Evolutionary conservation across 1,140 invertebrate genomes (phyloP), one percentile per base, ranked within the genome.

Genomic region (Doryteuthis pealeii): DNA sequence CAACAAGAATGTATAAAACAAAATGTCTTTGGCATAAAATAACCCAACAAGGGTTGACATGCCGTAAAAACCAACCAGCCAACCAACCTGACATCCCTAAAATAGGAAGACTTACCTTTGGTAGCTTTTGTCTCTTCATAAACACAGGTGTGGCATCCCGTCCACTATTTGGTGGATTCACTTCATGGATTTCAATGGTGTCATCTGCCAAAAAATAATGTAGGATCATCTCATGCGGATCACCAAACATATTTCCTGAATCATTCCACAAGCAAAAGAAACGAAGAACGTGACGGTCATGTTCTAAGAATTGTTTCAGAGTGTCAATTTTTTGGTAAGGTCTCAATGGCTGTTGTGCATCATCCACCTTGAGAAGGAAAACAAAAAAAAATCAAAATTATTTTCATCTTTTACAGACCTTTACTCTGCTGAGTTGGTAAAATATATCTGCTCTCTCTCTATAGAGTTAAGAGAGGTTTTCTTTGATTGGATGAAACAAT

Each of bases 241-340:
- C 88, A 32, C 88, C 88, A 80, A 87, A 88, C 84, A 88, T 84
- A 45, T 74, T 82, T 31, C 87, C 87, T 14, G 86, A 83, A 79
- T 89, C 88, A 77, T 89, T 87, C 88, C 88, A 89, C 66, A 85
- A 82, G 66, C 87, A 87, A 80, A 77, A 88, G 80, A 89, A 89
- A 1, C 88, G 80, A 30, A 89, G 79, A 26, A 89, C 87, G 73
- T 88, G 87, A 45, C 86, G 81, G 74, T 89, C 88, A 78, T 88
- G 84, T 58, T 87, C 85, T 43, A 89, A 77, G 79, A 89, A 89
- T 76, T 89, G 87, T 73, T 86, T 87, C 14, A 88, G 77, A 10
- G 87, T 88, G 79, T 89, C 87, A 71, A 83, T 80, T 73, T 86
- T 87, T 79, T 89, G 87, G 74, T 88, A 88, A 26, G 87, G 87